phyloP scores from a whole-genome alignment of 2,797 vertebrate species.

The Danio tinwini region DNA sequence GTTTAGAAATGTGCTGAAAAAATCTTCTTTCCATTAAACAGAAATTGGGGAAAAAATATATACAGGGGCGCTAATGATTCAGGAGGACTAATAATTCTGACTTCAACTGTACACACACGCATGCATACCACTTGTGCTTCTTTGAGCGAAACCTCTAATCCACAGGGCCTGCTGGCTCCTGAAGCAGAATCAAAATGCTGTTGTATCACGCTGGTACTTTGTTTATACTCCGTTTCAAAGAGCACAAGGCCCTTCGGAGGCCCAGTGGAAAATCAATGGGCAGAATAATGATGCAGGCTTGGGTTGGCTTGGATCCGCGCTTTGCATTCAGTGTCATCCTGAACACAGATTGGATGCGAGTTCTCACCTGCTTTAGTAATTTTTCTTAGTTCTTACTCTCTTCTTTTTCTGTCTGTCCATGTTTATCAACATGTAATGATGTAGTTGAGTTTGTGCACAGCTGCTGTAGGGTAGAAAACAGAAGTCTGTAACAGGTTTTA shows the following conservation, averaged over 20 bases:
- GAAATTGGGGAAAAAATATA: too few relatives aligned
- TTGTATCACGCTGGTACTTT: slow-evolving; percentile 66
- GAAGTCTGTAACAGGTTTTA: neutral
- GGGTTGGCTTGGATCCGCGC: slow-evolving; percentile 58
- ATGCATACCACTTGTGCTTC: slow-evolving; percentile 22
- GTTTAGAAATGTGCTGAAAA: too few relatives aligned
- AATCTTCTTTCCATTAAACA: too few relatives aligned
- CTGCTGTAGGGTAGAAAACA: too few relatives aligned
- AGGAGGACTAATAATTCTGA: too few relatives aligned
- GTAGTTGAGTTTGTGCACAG: neutral
- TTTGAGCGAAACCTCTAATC: slow-evolving; percentile 57
- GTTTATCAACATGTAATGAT: neutral
- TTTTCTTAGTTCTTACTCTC: slow-evolving; percentile 3
- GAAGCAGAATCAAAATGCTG: slow-evolving; percentile 56
- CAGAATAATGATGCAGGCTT: slow-evolving; percentile 73
- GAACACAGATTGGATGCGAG: slow-evolving; percentile 35
- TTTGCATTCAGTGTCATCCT: slow-evolving; percentile 66
- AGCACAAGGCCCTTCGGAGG: slow-evolving; percentile 60
- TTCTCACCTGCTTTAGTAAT: slow-evolving; percentile 6
- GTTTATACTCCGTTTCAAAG: slow-evolving; percentile 73
- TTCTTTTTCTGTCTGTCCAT: neutral
- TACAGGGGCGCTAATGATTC: too few relatives aligned
- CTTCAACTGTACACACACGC: slow-evolving; percentile 15
- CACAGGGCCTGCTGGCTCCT: slow-evolving; percentile 42
- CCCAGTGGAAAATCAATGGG: slow-evolving; percentile 71